Evolutionary conservation across 1,140 invertebrate species (phyloP).

Genomic region (Drosophila aff.): DNA sequence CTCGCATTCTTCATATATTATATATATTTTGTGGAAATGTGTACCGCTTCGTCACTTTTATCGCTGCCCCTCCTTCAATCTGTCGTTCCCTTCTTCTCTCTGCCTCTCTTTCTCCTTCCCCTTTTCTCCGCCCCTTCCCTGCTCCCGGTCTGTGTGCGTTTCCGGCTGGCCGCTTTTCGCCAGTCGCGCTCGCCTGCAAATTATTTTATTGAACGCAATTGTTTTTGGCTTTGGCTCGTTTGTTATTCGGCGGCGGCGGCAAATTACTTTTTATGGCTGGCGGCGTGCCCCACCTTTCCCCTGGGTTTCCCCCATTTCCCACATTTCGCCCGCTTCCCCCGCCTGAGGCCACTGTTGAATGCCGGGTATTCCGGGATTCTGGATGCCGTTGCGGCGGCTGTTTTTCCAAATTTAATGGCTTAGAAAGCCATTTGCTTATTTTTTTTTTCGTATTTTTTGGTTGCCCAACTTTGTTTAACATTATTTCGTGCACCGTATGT

Average conservation of each 20-base stretch:
- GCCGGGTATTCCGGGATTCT: conserved; percentile 11
- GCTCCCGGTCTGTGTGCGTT: conserved; percentile 20
- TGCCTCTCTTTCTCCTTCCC: neutral
- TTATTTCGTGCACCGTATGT: conserved; percentile 73
- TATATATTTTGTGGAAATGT: neutral
- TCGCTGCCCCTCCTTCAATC: neutral
- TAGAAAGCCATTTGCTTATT: conserved; percentile 83
- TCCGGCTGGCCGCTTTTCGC: conserved; percentile 50
- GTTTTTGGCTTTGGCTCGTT: conserved; percentile 82
- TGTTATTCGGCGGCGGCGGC: conserved; percentile 77
- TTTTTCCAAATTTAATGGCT: conserved; percentile 83
- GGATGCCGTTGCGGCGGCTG: conserved; percentile 64
- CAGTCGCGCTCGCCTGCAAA: conserved; percentile 59
- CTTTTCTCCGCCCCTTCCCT: neutral
- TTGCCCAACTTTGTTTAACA: conserved; percentile 77
- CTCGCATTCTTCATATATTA: too few species aligned
- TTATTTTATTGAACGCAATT: conserved; percentile 84
- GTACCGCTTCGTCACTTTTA: conserved; percentile 1
- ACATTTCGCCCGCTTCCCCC: neutral
- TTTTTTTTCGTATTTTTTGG: conserved; percentile 26
- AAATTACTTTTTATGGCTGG: conserved; percentile 82
- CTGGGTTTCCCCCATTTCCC: neutral
- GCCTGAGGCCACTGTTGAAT: conserved; percentile 28
- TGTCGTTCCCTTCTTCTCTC: too few species aligned
- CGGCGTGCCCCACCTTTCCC: conserved; percentile 20